These are phyloP conservation scores for Canis aureus DNA, from an alignment of 2,113 vertebrate genomes.

Conservation along the genomic window DNA sequence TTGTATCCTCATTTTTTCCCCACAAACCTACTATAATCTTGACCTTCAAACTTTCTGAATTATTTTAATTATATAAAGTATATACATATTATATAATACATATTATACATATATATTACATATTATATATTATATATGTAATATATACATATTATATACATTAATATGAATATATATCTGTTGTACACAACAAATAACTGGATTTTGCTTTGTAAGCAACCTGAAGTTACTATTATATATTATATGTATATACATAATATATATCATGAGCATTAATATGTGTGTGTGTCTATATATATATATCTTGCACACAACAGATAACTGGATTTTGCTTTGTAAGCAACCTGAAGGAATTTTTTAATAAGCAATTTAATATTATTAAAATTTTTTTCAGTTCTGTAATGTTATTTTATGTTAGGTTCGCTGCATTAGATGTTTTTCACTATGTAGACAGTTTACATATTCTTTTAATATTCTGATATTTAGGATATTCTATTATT, in stretches of 20 bases:
- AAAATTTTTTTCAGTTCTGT: background rate
- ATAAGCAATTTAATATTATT: background rate
- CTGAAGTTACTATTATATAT: too few species aligned
- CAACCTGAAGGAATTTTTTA: background rate
- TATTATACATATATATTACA: too few species aligned
- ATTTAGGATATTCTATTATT: background rate
- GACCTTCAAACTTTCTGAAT: background rate
- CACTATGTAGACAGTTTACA: background rate
- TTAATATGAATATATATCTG: too few species aligned
- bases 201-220: too few species aligned
- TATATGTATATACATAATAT: too few species aligned
- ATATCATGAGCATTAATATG: too few species aligned
- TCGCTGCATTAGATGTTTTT: background rate
- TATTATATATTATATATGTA: too few species aligned
- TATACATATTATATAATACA: too few species aligned
- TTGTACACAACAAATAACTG: too few species aligned
- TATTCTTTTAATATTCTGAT: constrained; percentile 32
- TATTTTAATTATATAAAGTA: background rate
- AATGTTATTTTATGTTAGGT: background rate
- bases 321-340: background rate
- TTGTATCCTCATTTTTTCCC: too few species aligned
- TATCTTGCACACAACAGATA: background rate
- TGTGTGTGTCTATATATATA: too few species aligned
- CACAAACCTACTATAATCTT: background rate
- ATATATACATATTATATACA: too few species aligned